Evolutionary conservation across 2,888 invertebrate genomes (phyloP), one percentile per base, ranked within the genome.

Genomic region (Heterodera filipjevi): DNA sequence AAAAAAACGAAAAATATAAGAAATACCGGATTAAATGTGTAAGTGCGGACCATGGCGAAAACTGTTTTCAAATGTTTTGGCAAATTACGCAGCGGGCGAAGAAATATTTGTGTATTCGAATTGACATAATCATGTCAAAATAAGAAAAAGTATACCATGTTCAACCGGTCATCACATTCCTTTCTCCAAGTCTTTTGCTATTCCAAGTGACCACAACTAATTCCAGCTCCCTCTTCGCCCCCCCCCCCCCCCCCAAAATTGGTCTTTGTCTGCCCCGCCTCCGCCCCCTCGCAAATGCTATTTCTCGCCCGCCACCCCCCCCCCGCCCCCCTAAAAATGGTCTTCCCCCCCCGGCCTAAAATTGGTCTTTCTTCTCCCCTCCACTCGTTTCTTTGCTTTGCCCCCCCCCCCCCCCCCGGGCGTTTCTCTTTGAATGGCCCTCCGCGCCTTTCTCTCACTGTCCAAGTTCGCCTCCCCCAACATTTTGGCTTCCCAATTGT

Each of bases 1-100:
- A 10, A n/a, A 5, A 14, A 19, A 49, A 19, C 16, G 22, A 19
- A 66, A 19, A n/a, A n/a, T 30, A 12, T 27, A 49, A 49, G 2
- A 16, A 19, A 39, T 39, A 59, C 59, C 59, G 77, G 77, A 35
- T 76, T 76, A 53, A 70, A 76, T 0, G 70, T 46, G 59, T 76
- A 76, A 53, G 77, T 76, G 22, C 77, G 77, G 10, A 76, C 77
- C 77, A 76, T 76, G n/a, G 59, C 59, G 6, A 14, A 10, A 39
- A 39, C 39, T 39, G 39, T 39, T 39, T 6, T 2, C 39, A 39
- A 39, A 39, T n/a, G n/a, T n/a, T n/a, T n/a, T n/a, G n/a, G n/a
- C n/a, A n/a, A n/a, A n/a, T n/a, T n/a, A n/a, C n/a, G n/a, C n/a
- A n/a, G n/a, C n/a, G n/a, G n/a, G n/a, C n/a, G n/a, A n/a, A n/a